A percentile compares a stretch with the other conserved stretches of the same genome.
Conservation (phyloP, 2,888 invertebrate genomes). For the Chrysopilus asiliformis region DNA sequence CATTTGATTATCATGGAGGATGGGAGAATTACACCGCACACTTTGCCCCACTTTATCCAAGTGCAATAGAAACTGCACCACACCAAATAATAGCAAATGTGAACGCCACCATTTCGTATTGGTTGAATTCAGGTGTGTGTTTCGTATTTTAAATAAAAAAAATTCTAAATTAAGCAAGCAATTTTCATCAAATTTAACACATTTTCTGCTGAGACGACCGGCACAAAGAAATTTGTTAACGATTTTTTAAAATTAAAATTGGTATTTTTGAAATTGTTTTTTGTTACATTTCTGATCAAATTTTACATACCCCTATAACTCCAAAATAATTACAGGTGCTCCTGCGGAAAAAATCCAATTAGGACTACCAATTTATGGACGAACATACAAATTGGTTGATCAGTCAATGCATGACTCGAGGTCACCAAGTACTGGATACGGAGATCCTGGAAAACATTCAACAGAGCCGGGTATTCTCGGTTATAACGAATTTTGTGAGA, state of each 20-base stretch:
- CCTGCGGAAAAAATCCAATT: constrained; percentile 49
- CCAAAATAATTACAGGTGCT: too few species aligned
- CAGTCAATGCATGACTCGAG: constrained; percentile 38
- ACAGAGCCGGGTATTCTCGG: constrained; percentile 49
- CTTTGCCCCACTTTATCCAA: constrained; percentile 49
- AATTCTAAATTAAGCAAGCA: too few species aligned
- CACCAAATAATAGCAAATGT: constrained; percentile 34
- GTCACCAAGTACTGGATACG: constrained; percentile 44
- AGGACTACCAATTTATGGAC: constrained; percentile 59
- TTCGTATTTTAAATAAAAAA: too few species aligned
- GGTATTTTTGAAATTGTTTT: too few species aligned
- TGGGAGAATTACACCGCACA: constrained; percentile 52
- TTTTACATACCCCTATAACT: too few species aligned
- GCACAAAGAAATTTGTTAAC: too few species aligned
- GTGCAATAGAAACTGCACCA: constrained; percentile 31
- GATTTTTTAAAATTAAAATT: too few species aligned
- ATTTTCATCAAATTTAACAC: too few species aligned
- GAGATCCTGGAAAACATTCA: constrained; percentile 50
- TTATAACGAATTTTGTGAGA: constrained; percentile 55
- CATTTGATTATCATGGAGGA: constrained; percentile 58
- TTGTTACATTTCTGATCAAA: too few species aligned
- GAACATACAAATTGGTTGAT: constrained; percentile 46
- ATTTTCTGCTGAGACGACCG: too few species aligned
- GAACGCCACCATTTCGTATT: constrained; percentile 39
- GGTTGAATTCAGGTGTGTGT: constrained; percentile 41